Evolutionary conservation across 2,888 invertebrate genomes (phyloP), one percentile per base, ranked within the genome.

Genomic region (Acanthopleura granulata): DNA sequence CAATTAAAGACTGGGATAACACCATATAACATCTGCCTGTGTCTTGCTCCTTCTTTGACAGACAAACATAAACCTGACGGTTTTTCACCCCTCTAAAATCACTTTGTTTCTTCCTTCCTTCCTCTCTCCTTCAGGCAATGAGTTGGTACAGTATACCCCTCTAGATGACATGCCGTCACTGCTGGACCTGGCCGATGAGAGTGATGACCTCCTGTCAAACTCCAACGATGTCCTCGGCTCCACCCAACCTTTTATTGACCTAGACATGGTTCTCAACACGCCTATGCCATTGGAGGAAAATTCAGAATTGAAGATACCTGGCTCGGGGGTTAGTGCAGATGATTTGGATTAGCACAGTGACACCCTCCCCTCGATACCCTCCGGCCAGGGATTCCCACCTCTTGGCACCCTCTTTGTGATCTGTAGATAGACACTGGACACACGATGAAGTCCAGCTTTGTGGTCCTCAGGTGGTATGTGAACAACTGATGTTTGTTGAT

Each of bases 101-200:
- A n/a, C n/a, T n/a, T n/a, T n/a, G n/a, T n/a, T n/a, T n/a, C 40
- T 40, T 3, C 9, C 40, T 9, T 40, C 40, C 9, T 73, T n/a
- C 57, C 22, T 72, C 18, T 30, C 49, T 49, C 49, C 73, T 74
- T 15, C 75, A 80, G 80, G 80, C 15, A 79, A 79, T 76, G 80
- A 80, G 69, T 50, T 80, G 15, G 79, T 80, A 1, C 78, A 78
- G 70, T 80, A 78, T 57, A 72, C 75, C 0, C 49, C 71, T 15
- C 73, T 75, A 15, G 77, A 76, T 73, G 73, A 66, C 27, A 51
- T 78, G 18, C 66, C 75, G 14, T 49, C 49, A 9, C 71, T 77
- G 40, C 62, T 74, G 29, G 78, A 78, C 61, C 72, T 77, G 30
- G 66, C 75, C 0, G 78, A 78, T 49, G 51, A 78, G 16, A 72